phyloP scores from a whole-genome alignment of 2,888 invertebrate genomes.

The Xestoiulus laeticollis region DNA sequence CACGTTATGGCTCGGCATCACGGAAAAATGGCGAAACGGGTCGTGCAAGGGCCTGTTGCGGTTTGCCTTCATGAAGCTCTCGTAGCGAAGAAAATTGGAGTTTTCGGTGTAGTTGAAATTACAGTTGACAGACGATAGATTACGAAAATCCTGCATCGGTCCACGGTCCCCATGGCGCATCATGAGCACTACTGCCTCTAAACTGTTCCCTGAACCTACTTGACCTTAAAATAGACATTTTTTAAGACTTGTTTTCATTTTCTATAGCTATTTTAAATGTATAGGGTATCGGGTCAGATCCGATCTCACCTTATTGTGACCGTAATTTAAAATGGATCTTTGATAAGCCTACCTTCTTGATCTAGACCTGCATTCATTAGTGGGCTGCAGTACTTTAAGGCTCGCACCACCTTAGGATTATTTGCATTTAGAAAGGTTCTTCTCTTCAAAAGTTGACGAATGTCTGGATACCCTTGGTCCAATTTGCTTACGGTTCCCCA shows the following conservation, averaged over 20 bases:
- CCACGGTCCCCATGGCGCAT: constrained; percentile 91
- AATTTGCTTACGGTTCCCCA: constrained; percentile 42
- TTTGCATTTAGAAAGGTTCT: constrained; percentile 48
- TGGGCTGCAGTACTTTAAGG: constrained; percentile 67
- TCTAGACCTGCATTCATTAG: constrained; percentile 59
- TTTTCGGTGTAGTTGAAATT: constrained; percentile 65
- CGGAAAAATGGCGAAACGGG: constrained; percentile 83
- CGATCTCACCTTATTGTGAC: too few species aligned
- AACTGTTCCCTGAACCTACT: constrained; percentile 53
- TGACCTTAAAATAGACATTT: constrained; percentile 27
- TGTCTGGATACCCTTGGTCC: background rate
- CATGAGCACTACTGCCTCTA: constrained; percentile 78
- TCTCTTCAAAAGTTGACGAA: background rate
- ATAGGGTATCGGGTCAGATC: too few species aligned
- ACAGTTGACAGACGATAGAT: constrained; percentile 81
- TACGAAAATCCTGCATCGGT: constrained; percentile 82
- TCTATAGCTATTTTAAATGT: too few species aligned
- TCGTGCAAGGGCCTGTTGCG: constrained; percentile 52
- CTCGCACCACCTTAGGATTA: constrained; percentile 52
- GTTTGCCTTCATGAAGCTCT: constrained; percentile 55
- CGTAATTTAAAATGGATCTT: too few species aligned
- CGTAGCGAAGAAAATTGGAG: constrained; percentile 64
- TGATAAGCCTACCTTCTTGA: constrained; percentile 50
- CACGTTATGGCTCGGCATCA: constrained; percentile 72
- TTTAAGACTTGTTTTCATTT: too few species aligned